phyloP scores from a whole-genome alignment of 1,140 invertebrate species.

The fruit fly (Drosophila melanogaster) region DNA sequence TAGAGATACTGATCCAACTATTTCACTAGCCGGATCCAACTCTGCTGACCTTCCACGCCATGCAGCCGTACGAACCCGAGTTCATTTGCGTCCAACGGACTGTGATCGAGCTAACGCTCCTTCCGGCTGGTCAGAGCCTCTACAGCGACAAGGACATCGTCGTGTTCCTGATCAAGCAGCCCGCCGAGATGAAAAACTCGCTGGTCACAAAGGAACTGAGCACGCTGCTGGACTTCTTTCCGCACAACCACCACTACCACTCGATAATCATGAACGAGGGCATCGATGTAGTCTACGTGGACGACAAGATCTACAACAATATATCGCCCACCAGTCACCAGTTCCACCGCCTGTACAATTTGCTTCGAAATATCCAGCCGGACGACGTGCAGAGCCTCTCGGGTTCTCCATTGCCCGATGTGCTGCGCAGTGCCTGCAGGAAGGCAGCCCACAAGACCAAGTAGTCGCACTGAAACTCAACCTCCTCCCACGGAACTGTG shows the following conservation, averaged over 20 bases:
- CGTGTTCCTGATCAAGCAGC: constrained; percentile 54
- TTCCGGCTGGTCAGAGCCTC: constrained; percentile 55
- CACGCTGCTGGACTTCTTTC: constrained; percentile 60
- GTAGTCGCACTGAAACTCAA: background rate
- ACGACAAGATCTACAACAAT: constrained; percentile 43
- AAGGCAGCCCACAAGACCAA: background rate
- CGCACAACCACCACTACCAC: constrained; percentile 59
- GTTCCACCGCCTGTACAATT: constrained; percentile 50
- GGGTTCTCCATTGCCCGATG: constrained; percentile 43
- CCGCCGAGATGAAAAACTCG: constrained; percentile 25
- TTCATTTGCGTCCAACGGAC: constrained; percentile 50
- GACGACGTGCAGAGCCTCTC: constrained; percentile 43
- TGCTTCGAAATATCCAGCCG: constrained; percentile 56
- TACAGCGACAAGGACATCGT: constrained; percentile 49
- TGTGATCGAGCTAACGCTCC: constrained; percentile 53
- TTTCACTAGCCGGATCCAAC: constrained; percentile 37
- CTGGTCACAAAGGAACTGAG: constrained; percentile 63
- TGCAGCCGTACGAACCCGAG: constrained; percentile 59
- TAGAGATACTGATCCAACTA: background rate
- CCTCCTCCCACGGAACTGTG: background rate
- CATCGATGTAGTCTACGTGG: constrained; percentile 63
- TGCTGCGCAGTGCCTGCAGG: constrained; percentile 42
- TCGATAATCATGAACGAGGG: constrained; percentile 54
- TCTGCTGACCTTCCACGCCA: constrained; percentile 58
- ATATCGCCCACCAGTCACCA: constrained; percentile 26